Base-by-base conservation (phyloP, 1,140 invertebrate species). In the Procambarus clarkii region DNA sequence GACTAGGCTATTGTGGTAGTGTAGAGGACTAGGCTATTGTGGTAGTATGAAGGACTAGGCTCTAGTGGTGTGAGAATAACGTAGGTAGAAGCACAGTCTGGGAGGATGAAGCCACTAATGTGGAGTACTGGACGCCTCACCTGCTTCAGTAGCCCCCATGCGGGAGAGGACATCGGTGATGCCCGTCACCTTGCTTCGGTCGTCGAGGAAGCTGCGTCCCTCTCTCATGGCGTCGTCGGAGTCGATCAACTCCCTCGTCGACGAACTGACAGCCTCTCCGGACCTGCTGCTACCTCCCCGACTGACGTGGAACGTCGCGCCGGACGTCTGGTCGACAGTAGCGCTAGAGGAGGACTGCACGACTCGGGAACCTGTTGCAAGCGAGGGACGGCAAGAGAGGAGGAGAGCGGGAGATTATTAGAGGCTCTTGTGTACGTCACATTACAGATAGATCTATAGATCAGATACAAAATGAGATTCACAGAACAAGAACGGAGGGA, bases 61-160 rank as follows among this genome's bases (percentile, higher is more conserved):
- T 58, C 4, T 13, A 58, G 5, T 58, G 13, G 54, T 4, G 54
- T 58, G 54, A 58, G 54, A 13, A 13, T 58, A 13, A 58, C 54
- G 13, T 13, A 58, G 54, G 54, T 58, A 58, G n/a, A n/a, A n/a
- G n/a, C n/a, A n/a, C n/a, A n/a, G n/a, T n/a, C n/a, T 58, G 54
- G 54, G 54, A 4, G 5, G 13, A 58, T 4, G 5, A 64, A 64
- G 4, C 4, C 60, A 21, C 18, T 64, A 64, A n/a, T 15, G 60
- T 64, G 15, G 60, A 21, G 60, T 64, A 64, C 4, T 15, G 60
- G 7, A 21, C 13, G 3, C 92, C 94, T 94, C 92, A 96, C 96
- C 96, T 92, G 96, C 95, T 93, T 96, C 96, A 89, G 96, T 96
- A 93, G 96, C 96, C 93, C 96, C 96, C 97, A 97, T 97, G 89